phyloP scores from a whole-genome alignment of 2,797 vertebrate genomes.

The Loris lydekkerianus region DNA sequence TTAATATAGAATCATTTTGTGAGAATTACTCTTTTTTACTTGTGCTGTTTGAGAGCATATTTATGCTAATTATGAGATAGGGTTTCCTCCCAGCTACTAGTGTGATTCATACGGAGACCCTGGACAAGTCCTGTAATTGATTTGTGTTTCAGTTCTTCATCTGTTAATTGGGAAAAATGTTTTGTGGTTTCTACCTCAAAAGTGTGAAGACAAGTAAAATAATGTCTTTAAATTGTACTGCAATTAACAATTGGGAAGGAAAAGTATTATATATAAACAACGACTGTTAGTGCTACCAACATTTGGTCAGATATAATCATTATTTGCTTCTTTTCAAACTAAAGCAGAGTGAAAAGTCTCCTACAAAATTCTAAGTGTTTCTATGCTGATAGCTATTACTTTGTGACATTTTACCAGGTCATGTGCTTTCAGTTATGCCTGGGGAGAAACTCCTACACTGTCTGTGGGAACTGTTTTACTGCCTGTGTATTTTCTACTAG shows the following conservation, averaged over 20 bases:
- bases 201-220: slow-evolving; percentile 55
- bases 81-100: neutral
- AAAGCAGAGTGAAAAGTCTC: slow-evolving; percentile 55
- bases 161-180: slow-evolving; percentile 43
- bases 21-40: slow-evolving; percentile 14
- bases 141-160: slow-evolving; percentile 28
- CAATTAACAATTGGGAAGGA: neutral
- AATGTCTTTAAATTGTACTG: slow-evolving; percentile 10
- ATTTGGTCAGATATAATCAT: neutral
- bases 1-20: neutral
- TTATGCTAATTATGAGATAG: neutral
- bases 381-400: neutral
- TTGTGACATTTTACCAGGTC: neutral
- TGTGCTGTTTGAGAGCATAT: slow-evolving; percentile 27
- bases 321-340: slow-evolving; percentile 40
- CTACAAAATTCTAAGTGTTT: neutral
- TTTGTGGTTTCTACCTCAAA: slow-evolving; percentile 71
- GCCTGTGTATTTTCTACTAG: neutral
- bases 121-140: neutral
- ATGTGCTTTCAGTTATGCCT: neutral
- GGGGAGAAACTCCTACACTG: neutral
- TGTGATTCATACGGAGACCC: slow-evolving; percentile 16
- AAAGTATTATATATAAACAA: neutral
- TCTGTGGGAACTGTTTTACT: neutral
- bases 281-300: neutral